Conservation (phyloP, 2,888 invertebrate species). For the Lobophora halterata region DNA sequence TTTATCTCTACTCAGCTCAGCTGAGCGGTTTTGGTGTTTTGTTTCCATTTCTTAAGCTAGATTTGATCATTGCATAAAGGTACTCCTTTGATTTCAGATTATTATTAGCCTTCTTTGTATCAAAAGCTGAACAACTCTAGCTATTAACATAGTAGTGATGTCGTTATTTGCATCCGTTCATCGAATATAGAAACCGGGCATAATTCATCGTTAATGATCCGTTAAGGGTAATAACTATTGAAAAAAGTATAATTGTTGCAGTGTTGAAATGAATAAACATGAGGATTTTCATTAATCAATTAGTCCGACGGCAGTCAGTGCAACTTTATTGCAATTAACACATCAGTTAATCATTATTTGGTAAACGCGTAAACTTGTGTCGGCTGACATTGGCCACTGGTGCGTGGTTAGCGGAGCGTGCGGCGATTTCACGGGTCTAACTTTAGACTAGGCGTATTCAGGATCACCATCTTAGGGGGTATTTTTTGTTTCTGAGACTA, state of each 20-base stretch:
- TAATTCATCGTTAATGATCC: too few relatives aligned
- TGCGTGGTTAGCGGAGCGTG: conserved; percentile 37
- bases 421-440: conserved; percentile 38
- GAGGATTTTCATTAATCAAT: conserved; percentile 3
- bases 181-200: too few relatives aligned
- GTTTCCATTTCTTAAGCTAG: too few relatives aligned
- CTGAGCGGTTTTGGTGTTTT: too few relatives aligned
- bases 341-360: conserved; percentile 19
- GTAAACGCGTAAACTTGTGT: conserved; percentile 24
- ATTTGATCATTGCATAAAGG: too few relatives aligned
- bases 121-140: too few relatives aligned
- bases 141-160: too few relatives aligned
- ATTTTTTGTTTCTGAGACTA: too few relatives aligned
- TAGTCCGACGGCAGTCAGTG: conserved; percentile 9
- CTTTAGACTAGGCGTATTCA: conserved; percentile 8
- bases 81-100: too few relatives aligned
- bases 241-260: background rate
- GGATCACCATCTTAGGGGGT: background rate
- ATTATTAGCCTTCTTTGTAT: too few relatives aligned
- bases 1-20: too few relatives aligned
- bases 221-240: background rate
- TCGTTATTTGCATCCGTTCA: too few relatives aligned
- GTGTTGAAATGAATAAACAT: conserved; percentile 1
- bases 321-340: conserved; percentile 27
- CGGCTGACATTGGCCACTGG: conserved; percentile 33